Conservation (phyloP, 1,140 invertebrate genomes). For the Drosophila cardini region DNA sequence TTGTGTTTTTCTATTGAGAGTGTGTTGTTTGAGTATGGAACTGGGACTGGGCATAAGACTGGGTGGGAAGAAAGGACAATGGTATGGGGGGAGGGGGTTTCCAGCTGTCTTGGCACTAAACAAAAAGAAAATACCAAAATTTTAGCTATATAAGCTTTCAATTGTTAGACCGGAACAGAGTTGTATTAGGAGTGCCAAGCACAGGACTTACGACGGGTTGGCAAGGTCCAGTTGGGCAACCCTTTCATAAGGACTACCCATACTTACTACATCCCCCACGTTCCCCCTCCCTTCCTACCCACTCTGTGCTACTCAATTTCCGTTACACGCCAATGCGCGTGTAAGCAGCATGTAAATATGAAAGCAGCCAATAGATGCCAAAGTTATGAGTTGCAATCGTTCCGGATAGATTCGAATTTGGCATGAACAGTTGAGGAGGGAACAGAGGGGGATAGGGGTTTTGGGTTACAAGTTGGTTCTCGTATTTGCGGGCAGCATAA, state of each 20-base stretch:
- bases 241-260: slow-evolving; percentile 46
- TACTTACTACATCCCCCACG: neutral
- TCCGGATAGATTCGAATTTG: slow-evolving; percentile 26
- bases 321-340: slow-evolving; percentile 79
- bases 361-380: slow-evolving; percentile 73
- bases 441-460: neutral
- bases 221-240: slow-evolving; percentile 61
- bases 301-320: slow-evolving; percentile 65
- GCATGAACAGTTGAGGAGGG: neutral
- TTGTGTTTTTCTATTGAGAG: slow-evolving; percentile 77
- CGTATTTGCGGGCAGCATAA: slow-evolving; percentile 71
- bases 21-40: slow-evolving; percentile 10
- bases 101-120: slow-evolving; percentile 56
- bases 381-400: slow-evolving; percentile 78
- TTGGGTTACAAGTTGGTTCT: slow-evolving; percentile 10
- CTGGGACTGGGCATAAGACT: slow-evolving; percentile 1
- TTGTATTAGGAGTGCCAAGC: neutral
- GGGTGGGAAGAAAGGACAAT: neutral
- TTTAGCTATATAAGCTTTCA: slow-evolving; percentile 58
- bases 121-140: slow-evolving; percentile 68
- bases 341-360: slow-evolving; percentile 81
- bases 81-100: slow-evolving; percentile 6
- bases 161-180: slow-evolving; percentile 53
- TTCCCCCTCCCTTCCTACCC: neutral
- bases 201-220: neutral